Evolutionary conservation across 2,113 vertebrate genomes (phyloP), one percentile per base, ranked within the genome.

Genomic region (Dolichallabes microphthalmus): DNA sequence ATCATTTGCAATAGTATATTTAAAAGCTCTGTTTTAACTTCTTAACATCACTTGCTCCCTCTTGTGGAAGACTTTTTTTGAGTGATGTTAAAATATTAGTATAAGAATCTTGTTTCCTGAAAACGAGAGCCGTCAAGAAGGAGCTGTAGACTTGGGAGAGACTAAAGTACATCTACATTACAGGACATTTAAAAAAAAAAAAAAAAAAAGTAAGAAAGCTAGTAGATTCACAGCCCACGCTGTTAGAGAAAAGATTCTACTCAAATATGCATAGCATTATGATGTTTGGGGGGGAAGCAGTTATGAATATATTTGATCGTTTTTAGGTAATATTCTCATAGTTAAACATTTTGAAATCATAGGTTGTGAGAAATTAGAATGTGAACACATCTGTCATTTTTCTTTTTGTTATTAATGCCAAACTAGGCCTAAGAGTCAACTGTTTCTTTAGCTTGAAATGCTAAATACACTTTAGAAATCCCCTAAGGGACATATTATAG

Each of bases 401-500:
- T 87, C 87, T 91, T 90, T 85, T 85, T 88, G 89, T 86, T 91
- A 91, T 88, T 90, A 87, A 89, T 85, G 82, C 71, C 88, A 88
- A 88, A 86, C 74, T 83, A 71, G 69, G 58, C 45, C 55, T 75
- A 82, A 60, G 80, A 88, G 86, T 90, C 87, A 89, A 86, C 74
- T 60, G 80, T 87, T 89, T 87, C 85, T 91, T 90, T 88, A 81
- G 35, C 90, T 85, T 88, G 88, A 92, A 91, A 88, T 75, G 90
- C 91, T 89, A 84, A 92, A 88, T 86, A 87, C 91, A 86, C 91
- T 90, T 89, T 88, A 90, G 64, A 89, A 94, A 91, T 91, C 90
- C 90, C 91, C 90, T 85, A 80, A 88, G 88, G 91, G 88, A 88
- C 80, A 88, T 86, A 88, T 80, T 60, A 89, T 89, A 89, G 86